Percentiles rank a stretch among this genome's conserved stretches.
Evolutionary conservation across 2,888 invertebrate species (phyloP).

Genomic region (Aelia acuminata): DNA sequence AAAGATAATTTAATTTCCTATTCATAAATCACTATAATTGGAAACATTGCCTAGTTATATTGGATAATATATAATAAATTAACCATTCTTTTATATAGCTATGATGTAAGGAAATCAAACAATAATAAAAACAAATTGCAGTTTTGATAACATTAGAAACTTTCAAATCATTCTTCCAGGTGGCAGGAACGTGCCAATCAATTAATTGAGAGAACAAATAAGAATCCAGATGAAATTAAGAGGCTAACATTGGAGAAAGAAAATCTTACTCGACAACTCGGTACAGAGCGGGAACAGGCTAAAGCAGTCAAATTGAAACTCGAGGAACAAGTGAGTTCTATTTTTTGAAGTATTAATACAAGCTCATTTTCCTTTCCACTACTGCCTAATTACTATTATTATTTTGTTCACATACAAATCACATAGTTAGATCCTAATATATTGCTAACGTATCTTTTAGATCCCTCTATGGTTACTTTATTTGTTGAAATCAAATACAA

Average conservation of each 20-base stretch:
- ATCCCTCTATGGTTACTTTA: too few species aligned
- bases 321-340: constrained; percentile 76
- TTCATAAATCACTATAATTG: background rate
- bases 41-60: background rate
- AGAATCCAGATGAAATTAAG: constrained; percentile 94
- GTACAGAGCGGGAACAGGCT: constrained; percentile 80
- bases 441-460: too few species aligned
- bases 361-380: too few species aligned
- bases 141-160: background rate
- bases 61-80: background rate
- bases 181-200: constrained; percentile 90
- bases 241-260: constrained; percentile 86
- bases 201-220: constrained; percentile 90
- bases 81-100: background rate
- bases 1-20: too few species aligned
- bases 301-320: constrained; percentile 77
- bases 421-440: too few species aligned
- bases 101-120: too few species aligned
- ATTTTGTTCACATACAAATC: too few species aligned
- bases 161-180: constrained; percentile 69
- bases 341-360: too few species aligned
- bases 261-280: constrained; percentile 82
- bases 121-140: background rate
- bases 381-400: too few species aligned
- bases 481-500: too few species aligned